Percentiles rank a stretch among this genome's conserved stretches.
phyloP scores from a whole-genome alignment of 2,797 vertebrate species.

The Heliangelus exortis region DNA sequence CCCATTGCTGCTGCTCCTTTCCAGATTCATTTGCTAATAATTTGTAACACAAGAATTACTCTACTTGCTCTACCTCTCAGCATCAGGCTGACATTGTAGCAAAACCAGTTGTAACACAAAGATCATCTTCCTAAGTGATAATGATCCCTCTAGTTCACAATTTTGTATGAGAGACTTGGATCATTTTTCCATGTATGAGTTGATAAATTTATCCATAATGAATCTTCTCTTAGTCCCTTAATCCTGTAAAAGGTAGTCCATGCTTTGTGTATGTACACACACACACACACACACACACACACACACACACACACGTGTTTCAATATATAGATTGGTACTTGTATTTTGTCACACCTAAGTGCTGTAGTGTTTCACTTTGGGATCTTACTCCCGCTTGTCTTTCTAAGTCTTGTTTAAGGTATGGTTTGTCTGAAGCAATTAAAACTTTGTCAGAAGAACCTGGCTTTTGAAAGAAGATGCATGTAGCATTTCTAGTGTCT shows the following conservation, averaged over 20 bases:
- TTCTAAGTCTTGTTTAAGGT: not conserved
- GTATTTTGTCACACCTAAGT: not conserved
- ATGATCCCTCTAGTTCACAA: not conserved
- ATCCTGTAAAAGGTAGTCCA: not conserved
- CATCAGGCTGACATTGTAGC: not conserved
- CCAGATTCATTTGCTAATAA: not conserved
- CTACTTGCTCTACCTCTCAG: not conserved
- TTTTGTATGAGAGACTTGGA: not conserved
- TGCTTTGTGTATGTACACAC: not conserved
- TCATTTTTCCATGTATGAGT: not conserved
- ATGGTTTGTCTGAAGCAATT: not conserved
- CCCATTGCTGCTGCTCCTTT: accelerated
- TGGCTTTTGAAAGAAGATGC: not conserved
- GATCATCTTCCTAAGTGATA: not conserved
- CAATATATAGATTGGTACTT: accelerated
- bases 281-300: not conserved
- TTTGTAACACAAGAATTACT: not conserved
- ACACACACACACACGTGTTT: not conserved
- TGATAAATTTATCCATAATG: not conserved
- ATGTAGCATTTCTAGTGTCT: not conserved
- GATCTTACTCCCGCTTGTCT: not conserved
- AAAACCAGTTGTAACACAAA: not conserved
- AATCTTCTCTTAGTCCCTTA: not conserved
- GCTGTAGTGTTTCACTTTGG: not conserved
- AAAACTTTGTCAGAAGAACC: not conserved